Evolutionary conservation across 2,888 invertebrate genomes (phyloP), one percentile per base, ranked within the genome.

Genomic region (Pollenia griseotomentosa): DNA sequence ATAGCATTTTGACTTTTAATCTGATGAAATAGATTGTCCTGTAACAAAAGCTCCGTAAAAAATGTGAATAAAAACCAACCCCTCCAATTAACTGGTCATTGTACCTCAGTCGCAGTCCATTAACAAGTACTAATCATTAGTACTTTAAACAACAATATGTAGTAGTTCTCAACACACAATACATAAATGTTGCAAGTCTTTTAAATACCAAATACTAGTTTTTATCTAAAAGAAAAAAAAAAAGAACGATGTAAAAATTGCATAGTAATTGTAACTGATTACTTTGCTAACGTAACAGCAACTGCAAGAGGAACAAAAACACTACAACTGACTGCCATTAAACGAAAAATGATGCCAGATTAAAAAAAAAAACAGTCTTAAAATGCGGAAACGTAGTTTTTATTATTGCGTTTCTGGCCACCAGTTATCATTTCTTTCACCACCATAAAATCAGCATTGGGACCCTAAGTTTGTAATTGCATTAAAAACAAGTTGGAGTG

Each of bases 81-180:
- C 57, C 70, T 73, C 46, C 71, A 71, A 73, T 79, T 78, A 79
- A 79, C 79, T 84, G 79, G 66, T 73, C 78, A 66, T 79, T 79
- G 83, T 66, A 73, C 73, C 51, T 42, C 33, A 53, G 78, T 59
- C 65, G 71, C 63, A 66, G 33, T 53, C 66, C 46, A 79, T 79
- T 84, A 79, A 68, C 84, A 84, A 74, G 46, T 79, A 74, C 66
- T 79, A 74, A 79, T 84, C 84, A 84, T 74, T 74, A 79, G 51
- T 79, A 73, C 75, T 75, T 77, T 70, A 33, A 75, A 51, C 74
- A 53, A 16, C 74, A 59, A 74, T 55, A 74, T 33, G 19, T 9
- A 33, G 40, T 70, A 70, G 73, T 65, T 65, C 40, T 48, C 33
- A 3, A 63, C 42, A 63, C 11, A 57, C 19, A 33, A 33, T 51